phyloP scores from a whole-genome alignment of 2,113 vertebrate genomes.

The Scalopus aquaticus region DNA sequence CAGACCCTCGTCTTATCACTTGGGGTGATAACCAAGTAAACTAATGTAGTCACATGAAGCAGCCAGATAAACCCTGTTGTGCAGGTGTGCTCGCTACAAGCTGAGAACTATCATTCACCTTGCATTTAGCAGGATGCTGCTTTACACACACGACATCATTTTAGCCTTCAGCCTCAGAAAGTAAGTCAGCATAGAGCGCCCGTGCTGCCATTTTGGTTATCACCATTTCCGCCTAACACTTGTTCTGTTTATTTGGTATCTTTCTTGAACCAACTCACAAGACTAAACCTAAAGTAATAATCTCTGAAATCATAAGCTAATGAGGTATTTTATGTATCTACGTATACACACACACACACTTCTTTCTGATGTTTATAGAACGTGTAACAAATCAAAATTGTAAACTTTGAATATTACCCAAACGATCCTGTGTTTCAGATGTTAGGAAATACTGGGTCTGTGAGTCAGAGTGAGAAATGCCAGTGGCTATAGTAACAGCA shows the following conservation, averaged over 20 bases:
- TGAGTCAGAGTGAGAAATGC: neutral
- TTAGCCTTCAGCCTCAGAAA: neutral
- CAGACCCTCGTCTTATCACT: too few species aligned
- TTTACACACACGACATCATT: too few species aligned
- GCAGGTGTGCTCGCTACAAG: neutral
- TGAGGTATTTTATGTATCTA: neutral
- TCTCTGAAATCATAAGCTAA: neutral
- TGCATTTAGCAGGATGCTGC: neutral
- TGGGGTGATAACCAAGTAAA: neutral
- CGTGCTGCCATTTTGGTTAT: rapidly evolving
- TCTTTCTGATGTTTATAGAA: neutral
- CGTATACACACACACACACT: neutral
- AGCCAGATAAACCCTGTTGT: rapidly evolving
- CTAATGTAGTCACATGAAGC: rapidly evolving
- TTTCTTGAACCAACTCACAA: neutral
- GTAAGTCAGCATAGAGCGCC: rapidly evolving
- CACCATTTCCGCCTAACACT: neutral
- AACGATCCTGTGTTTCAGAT: neutral
- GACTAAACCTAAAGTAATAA: neutral
- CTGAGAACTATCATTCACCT: neutral
- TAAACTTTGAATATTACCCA: neutral
- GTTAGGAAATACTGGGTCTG: rapidly evolving
- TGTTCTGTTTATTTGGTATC: neutral
- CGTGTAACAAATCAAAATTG: neutral
- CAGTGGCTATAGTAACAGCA: neutral